Conservation (phyloP, 2,888 invertebrate species). For the Magallana nippona region DNA sequence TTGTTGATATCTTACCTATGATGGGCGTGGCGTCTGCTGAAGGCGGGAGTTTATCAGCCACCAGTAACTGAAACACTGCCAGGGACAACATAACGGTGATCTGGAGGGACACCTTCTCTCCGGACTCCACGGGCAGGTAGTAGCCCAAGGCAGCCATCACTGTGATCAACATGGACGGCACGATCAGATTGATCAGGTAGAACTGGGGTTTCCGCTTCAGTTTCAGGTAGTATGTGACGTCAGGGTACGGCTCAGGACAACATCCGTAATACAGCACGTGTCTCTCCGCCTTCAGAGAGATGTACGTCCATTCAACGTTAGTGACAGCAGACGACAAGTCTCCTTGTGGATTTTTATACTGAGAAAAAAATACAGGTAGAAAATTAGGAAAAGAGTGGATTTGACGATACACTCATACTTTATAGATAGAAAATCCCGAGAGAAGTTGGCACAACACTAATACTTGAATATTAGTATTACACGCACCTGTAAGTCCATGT, state of each 20-base stretch:
- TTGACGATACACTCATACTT: too few relatives aligned
- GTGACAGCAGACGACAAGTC: slow-evolving; percentile 35
- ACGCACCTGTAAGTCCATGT: slow-evolving; percentile 54
- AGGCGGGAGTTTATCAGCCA: slow-evolving; percentile 74
- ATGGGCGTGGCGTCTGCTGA: slow-evolving; percentile 74
- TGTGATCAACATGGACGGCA: slow-evolving; percentile 40
- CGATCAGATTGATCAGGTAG: slow-evolving; percentile 40
- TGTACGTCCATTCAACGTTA: slow-evolving; percentile 41
- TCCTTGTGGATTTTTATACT: slow-evolving; percentile 41
- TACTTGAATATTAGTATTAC: too few relatives aligned
- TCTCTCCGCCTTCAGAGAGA: slow-evolving; percentile 34
- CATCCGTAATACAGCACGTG: slow-evolving; percentile 42
- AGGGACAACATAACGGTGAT: slow-evolving; percentile 75
- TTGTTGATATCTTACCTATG: slow-evolving; percentile 65
- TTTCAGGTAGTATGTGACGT: slow-evolving; percentile 39
- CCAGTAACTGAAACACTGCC: slow-evolving; percentile 74
- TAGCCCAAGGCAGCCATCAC: slow-evolving; percentile 35
- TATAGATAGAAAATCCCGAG: too few relatives aligned
- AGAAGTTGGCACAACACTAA: too few relatives aligned
- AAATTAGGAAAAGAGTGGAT: too few relatives aligned
- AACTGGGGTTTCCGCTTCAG: slow-evolving; percentile 40
- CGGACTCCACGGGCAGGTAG: slow-evolving; percentile 43
- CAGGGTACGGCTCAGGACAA: slow-evolving; percentile 43
- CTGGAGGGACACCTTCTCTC: slow-evolving; percentile 64
- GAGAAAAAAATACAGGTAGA: not conserved